phyloP scores from a whole-genome alignment of 2,113 vertebrate genomes.

The Odocoileus virginianus region DNA sequence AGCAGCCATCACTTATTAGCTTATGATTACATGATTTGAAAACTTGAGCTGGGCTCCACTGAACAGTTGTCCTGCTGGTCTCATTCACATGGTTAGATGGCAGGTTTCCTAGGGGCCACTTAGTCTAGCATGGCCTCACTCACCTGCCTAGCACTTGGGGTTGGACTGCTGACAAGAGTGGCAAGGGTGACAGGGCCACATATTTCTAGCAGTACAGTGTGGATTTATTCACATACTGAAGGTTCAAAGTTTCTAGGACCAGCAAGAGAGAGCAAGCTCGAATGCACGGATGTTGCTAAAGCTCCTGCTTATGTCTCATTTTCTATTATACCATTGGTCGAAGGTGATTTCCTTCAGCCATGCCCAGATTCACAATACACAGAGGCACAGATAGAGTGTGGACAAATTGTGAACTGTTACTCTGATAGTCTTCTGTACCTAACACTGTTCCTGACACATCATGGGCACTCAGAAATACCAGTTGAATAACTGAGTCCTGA shows the following conservation, averaged over 20 bases:
- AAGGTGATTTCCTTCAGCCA: neutral
- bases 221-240: neutral
- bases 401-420: neutral
- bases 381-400: neutral
- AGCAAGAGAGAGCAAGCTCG: neutral
- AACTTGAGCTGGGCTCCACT: neutral
- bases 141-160: neutral
- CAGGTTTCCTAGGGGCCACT: neutral
- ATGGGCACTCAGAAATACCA: neutral
- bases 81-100: neutral
- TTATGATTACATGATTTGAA: neutral
- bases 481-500: neutral
- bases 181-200: neutral
- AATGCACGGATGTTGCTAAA: neutral
- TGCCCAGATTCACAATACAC: neutral
- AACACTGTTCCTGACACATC: neutral
- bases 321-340: neutral
- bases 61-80: neutral
- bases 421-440: neutral
- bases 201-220: neutral
- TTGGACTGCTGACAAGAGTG: neutral
- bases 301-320: neutral
- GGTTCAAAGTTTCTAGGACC: neutral
- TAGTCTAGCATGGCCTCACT: neutral
- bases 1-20: neutral